Base-by-base conservation (phyloP, 2,888 invertebrate species). In the Melinaea menophilus region DNA sequence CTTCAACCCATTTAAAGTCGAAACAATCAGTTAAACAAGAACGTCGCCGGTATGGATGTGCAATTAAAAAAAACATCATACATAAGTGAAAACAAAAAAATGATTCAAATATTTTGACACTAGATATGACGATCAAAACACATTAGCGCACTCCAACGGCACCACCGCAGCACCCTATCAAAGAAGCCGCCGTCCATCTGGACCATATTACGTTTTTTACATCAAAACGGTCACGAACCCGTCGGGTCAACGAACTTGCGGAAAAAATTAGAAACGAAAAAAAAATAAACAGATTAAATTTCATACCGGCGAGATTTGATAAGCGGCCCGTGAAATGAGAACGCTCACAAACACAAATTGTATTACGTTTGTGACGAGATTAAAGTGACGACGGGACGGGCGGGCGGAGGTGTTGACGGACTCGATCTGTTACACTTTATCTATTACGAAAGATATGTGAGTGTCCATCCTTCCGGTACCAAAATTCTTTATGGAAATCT, bases 211-310 rank as follows among this genome's bases (percentile, higher is more conserved):
- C 58, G 64, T 62, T 66, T 70, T 79, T 81, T 75, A 77, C 79
- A 76, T 73, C 69, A 70, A 77, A 80, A 81, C 83, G 84, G 84
- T 85, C 87, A 71, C 83, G 86, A 86, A 85, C 86, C 77, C 79
- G 73, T 63, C 67, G 78, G 75, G 84, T 83, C 81, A 75, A 76
- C 73, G 82, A 75, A 78, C 84, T 73, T 65, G 63, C 65, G 70
- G 69, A 68, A 66, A 68, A 68, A 61, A 62, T 70, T 72, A 68
- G 66, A 70, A 69, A 70, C 63, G 58, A 59, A 64, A 73, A 78
- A 81, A 82, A 76, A 77, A 31, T 51, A 76, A 73, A 68, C 73
- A 78, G 77, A 79, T 83, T 77, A 84, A 82, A 84, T 82, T 82
- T 80, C 79, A 83, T 79, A 79, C 79, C 61, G 70, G 74, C 67